phyloP scores from a whole-genome alignment of 2,113 vertebrate species.

The Hemiprocne comata region DNA sequence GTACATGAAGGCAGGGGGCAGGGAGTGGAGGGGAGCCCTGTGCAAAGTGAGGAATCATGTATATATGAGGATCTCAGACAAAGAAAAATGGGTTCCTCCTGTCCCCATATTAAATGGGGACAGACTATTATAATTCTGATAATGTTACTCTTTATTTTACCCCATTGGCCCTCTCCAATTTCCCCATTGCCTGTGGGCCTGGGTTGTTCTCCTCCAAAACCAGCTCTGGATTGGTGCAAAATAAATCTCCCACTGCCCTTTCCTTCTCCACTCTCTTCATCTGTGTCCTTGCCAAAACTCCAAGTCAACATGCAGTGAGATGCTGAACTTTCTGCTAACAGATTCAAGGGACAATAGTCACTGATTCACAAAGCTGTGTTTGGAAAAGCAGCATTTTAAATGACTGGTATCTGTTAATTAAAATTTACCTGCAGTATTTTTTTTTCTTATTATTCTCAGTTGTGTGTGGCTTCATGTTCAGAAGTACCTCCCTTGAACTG shows the following conservation, averaged over 20 bases:
- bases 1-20: neutral
- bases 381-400: neutral
- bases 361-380: conserved; percentile 7
- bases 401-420: neutral
- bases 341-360: neutral
- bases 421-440: neutral
- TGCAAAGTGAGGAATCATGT: neutral
- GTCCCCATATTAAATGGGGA: neutral
- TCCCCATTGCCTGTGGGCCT: neutral
- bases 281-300: neutral
- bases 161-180: neutral
- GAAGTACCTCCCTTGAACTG: neutral
- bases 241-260: neutral
- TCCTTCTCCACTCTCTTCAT: neutral
- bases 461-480: neutral
- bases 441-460: neutral
- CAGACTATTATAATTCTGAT: rapidly evolving
- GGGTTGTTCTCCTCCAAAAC: neutral
- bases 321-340: neutral
- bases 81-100: neutral
- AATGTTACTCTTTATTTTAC: neutral
- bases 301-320: neutral
- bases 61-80: neutral
- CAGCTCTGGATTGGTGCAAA: neutral
- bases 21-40: neutral